A percentile compares a stretch with the other conserved stretches of the same genome.
phyloP scores from a whole-genome alignment of 2,113 vertebrate species.

The Xiphorhynchus elegans region DNA sequence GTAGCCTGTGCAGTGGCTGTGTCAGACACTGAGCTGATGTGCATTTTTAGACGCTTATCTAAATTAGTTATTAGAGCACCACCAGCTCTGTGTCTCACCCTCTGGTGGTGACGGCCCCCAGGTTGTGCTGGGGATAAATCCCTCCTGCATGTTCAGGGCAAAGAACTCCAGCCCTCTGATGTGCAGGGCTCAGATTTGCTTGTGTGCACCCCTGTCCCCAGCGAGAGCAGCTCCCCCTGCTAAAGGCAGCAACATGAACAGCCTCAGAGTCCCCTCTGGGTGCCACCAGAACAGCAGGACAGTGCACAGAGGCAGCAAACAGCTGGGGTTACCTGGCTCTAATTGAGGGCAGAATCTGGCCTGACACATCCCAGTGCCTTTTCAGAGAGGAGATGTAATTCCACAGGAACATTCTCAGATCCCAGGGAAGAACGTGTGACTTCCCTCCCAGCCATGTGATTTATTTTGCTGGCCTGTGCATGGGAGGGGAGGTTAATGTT shows the following conservation, averaged over 20 bases:
- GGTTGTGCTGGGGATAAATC: slow-evolving; percentile 26
- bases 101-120: neutral
- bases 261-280: too few species aligned
- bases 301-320: slow-evolving; percentile 20
- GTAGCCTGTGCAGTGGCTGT: slow-evolving; percentile 10
- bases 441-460: neutral
- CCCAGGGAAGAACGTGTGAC: neutral
- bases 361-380: neutral
- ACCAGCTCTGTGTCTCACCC: neutral
- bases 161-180: neutral
- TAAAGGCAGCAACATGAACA: neutral
- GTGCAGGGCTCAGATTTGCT: slow-evolving; percentile 11
- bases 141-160: neutral
- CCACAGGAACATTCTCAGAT: slow-evolving; percentile 16
- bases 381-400: slow-evolving; percentile 1
- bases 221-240: neutral
- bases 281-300: too few species aligned
- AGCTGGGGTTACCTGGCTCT: neutral
- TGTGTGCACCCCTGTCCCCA: neutral
- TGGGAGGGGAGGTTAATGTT: slow-evolving; percentile 18
- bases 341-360: slow-evolving; percentile 49
- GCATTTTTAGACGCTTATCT: slow-evolving; percentile 54
- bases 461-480: neutral
- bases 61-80: slow-evolving; percentile 61
- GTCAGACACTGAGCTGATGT: slow-evolving; percentile 41